Evolutionary conservation across 2,113 vertebrate genomes (phyloP).

Genomic region (Telmatochromis sp.): DNA sequence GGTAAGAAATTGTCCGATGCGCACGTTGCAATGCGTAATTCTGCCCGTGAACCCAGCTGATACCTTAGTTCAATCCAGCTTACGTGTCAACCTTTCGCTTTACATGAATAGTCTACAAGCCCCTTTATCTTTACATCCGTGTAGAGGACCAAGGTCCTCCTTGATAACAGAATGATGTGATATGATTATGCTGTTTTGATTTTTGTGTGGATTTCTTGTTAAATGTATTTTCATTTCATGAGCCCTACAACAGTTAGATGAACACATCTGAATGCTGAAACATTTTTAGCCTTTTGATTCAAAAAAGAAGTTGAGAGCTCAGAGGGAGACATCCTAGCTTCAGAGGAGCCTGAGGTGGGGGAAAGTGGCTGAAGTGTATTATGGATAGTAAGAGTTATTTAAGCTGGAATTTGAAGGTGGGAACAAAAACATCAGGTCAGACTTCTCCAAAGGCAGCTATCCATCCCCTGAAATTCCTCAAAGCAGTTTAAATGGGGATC

Average conservation of each 20-base stretch:
- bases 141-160: accelerated
- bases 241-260: background rate
- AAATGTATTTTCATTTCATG: background rate
- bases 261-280: background rate
- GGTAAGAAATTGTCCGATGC: background rate
- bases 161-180: background rate
- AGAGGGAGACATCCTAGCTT: background rate
- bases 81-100: background rate
- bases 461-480: background rate
- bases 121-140: background rate
- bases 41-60: background rate
- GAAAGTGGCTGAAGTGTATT: background rate
- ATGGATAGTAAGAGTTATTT: background rate
- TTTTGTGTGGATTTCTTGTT: background rate
- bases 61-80: background rate
- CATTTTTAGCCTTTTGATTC: background rate
- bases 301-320: background rate
- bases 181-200: background rate
- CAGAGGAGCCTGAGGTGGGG: background rate
- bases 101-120: background rate
- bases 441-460: background rate
- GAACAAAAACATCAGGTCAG: background rate
- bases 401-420: background rate
- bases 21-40: background rate
- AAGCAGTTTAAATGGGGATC: background rate